phyloP scores from a whole-genome alignment of 1,140 invertebrate species.

The Helicoverpa zea region DNA sequence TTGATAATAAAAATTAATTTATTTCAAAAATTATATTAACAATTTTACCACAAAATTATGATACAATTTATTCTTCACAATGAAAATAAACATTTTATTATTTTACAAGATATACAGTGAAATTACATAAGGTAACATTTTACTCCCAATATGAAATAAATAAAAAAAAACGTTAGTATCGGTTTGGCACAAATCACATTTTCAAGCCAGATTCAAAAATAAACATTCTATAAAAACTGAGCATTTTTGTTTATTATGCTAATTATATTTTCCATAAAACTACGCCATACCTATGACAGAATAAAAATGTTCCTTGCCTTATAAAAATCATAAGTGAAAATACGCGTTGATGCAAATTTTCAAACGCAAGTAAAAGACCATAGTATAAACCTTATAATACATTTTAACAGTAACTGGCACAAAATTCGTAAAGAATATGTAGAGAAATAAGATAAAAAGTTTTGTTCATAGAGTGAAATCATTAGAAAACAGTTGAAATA shows the following conservation, averaged over 20 bases:
- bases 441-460: conserved; percentile 7
- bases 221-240: conserved; percentile 59
- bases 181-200: conserved; percentile 75
- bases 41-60: conserved; percentile 71
- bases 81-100: conserved; percentile 60
- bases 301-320: conserved; percentile 48
- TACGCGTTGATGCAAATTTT: conserved; percentile 3
- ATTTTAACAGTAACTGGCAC: conserved; percentile 79
- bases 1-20: conserved; percentile 77
- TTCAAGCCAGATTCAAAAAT: conserved; percentile 54
- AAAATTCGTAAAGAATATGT: conserved; percentile 68
- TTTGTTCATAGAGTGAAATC: conserved; percentile 27
- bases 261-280: conserved; percentile 51
- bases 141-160: conserved; percentile 61
- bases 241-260: conserved; percentile 69
- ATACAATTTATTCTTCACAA: conserved; percentile 67
- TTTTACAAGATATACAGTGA: conserved; percentile 73
- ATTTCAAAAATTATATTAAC: conserved; percentile 78
- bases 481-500: not conserved
- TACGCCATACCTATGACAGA: conserved; percentile 15
- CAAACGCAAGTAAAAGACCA: conserved; percentile 27
- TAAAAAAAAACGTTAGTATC: conserved; percentile 59
- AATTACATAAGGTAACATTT: conserved; percentile 71
- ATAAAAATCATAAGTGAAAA: conserved; percentile 32
- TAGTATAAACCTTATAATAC: conserved; percentile 55